A percentile compares a stretch with the other conserved stretches of the same genome.
Conservation (phyloP, 2,888 invertebrate species). For the Xanthorhoe designata region DNA sequence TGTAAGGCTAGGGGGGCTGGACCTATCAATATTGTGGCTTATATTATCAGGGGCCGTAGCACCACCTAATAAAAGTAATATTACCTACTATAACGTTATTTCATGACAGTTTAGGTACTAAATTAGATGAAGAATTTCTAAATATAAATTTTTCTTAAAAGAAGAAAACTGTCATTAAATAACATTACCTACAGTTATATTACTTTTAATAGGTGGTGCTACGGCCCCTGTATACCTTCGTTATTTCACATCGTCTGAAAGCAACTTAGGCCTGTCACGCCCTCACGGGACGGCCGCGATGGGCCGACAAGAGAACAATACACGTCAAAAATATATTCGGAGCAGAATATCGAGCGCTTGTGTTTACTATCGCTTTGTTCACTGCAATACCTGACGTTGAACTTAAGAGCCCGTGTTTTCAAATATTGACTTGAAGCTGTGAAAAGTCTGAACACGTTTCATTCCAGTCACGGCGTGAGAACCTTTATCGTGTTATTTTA, state of each 20-base stretch:
- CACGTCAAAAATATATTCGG: conserved; percentile 59
- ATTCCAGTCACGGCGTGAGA: conserved; percentile 7
- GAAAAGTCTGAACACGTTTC: conserved; percentile 13
- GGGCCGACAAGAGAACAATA: conserved; percentile 49
- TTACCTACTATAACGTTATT: too few relatives aligned
- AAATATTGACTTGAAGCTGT: conserved; percentile 25
- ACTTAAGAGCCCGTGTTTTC: conserved; percentile 26
- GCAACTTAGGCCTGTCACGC: conserved; percentile 35
- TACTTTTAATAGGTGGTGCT: too few relatives aligned
- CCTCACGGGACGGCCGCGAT: conserved; percentile 46
- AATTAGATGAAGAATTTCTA: too few relatives aligned
- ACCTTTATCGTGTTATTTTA: conserved; percentile 17
- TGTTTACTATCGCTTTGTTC: conserved; percentile 37
- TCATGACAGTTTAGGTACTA: too few relatives aligned
- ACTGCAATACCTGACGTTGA: conserved; percentile 23
- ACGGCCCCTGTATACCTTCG: background rate
- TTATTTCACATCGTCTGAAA: conserved; percentile 1
- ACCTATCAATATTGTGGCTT: background rate
- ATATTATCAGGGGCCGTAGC: too few relatives aligned
- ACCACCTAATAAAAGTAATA: too few relatives aligned
- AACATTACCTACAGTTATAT: too few relatives aligned
- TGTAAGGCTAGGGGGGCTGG: background rate
- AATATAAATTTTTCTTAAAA: too few relatives aligned
- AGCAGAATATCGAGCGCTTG: conserved; percentile 52
- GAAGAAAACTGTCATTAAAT: too few relatives aligned